Base-by-base conservation (phyloP, 2,888 invertebrate genomes). In the Archips xylosteana region DNA sequence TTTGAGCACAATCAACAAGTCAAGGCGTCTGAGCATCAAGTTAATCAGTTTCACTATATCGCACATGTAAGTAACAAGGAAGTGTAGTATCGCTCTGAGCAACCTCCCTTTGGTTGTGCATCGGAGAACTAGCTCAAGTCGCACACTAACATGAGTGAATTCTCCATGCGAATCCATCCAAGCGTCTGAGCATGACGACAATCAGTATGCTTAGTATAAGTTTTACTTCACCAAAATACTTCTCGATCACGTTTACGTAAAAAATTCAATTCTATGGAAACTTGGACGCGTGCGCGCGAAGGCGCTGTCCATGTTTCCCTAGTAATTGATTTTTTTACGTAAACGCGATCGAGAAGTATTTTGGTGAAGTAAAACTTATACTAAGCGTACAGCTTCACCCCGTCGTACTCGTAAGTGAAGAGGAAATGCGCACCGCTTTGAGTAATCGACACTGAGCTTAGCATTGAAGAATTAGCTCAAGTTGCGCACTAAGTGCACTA, bases 401-500 rank as follows among this genome's bases (percentile, higher is more conserved):
- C 98, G 83, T 99, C 99, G 80, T 98, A 98, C 86, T 97, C 96
- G 83, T 96, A 96, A 79, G 96, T 96, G 80, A 98, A 92, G 61
- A 99, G 95, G 94, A 99, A 99, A 87, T 96, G 96, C 39, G 95
- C 82, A 99, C 96, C 0, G 97, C 96, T 79, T 97, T 95, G 78
- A 99, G 92, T 68, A 99, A 94, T 0, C 98, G 97, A 0, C 98
- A 97, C 80, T 98, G 97, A 0, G 98, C 97, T 13, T 98, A 97
- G 67, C n/a, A n/a, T n/a, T 95, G 78, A 99, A 23, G 23, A 23
- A 23, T 23, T 23, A 23, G 23, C 1, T 23, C 23, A 23, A 23
- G 23, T 23, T 23, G 23, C n/a, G n/a, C 98, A n/a, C n/a, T n/a
- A n/a, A n/a, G n/a, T n/a, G n/a, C 23, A 23, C 23, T 23, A 23